Evolutionary conservation across 23 tunicate genomes (phyloP).

Genomic region (Ascidia mentula): DNA sequence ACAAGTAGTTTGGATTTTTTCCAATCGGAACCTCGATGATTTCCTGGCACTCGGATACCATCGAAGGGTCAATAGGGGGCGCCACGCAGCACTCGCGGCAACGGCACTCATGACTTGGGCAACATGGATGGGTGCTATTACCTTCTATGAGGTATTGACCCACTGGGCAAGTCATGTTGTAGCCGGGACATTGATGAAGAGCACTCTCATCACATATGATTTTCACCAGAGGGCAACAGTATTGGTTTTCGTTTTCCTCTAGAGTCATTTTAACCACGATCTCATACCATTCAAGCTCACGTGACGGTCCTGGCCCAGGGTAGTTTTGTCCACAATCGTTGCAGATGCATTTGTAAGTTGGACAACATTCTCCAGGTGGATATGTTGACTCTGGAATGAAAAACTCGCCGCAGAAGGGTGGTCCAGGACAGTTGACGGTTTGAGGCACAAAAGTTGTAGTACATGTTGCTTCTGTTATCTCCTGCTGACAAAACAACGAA

Average conservation of each 20-base stretch:
- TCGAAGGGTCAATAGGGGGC: constrained; percentile 13
- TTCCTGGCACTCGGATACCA: neutral
- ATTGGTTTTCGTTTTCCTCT: constrained; percentile 23
- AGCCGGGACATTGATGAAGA: neutral
- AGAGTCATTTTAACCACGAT: constrained; percentile 21
- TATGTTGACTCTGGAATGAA: constrained; percentile 4
- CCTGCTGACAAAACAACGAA: constrained; percentile 8
- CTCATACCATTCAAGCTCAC: constrained; percentile 25
- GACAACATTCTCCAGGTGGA: constrained; percentile 19
- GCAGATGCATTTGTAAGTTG: constrained; percentile 21
- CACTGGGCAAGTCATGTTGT: neutral
- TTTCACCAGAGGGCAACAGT: constrained; percentile 35
- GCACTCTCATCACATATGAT: constrained; percentile 18
- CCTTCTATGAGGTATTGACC: constrained; percentile 11
- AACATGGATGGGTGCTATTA: constrained; percentile 29
- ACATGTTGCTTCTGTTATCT: neutral
- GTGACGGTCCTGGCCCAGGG: constrained; percentile 24
- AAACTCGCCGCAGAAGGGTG: constrained; percentile 15
- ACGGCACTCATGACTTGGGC: constrained; percentile 8
- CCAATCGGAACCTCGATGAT: neutral
- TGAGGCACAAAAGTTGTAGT: constrained; percentile 12
- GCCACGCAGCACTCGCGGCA: constrained; percentile 16
- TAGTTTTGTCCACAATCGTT: constrained; percentile 33
- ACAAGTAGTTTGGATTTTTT: constrained; percentile 32
- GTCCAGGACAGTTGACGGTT: neutral